phyloP scores from a whole-genome alignment of 2,888 invertebrate genomes.

The Gnatocerus cornutus region DNA sequence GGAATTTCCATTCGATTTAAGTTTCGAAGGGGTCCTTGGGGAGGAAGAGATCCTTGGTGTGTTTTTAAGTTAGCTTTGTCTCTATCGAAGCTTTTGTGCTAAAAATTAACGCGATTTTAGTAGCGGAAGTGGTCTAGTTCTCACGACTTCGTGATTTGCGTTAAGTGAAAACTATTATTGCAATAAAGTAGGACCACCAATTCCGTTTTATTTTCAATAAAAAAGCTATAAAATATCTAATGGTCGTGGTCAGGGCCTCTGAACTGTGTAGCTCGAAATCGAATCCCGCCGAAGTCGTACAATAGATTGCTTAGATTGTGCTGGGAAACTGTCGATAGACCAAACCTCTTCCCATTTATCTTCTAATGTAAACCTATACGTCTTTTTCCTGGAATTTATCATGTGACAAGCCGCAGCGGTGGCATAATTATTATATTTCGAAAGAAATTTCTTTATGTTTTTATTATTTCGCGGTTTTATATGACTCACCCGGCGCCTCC shows the following conservation, averaged over 20 bases:
- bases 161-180: no score
- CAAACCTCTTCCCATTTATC: slow-evolving; percentile 19
- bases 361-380: slow-evolving; percentile 15
- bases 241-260: slow-evolving; percentile 1
- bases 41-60: slow-evolving; percentile 24
- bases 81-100: no score
- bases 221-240: slow-evolving; percentile 4
- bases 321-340: slow-evolving; percentile 13
- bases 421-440: neutral
- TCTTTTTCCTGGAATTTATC: slow-evolving; percentile 3
- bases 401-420: neutral
- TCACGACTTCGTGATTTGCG: no score
- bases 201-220: slow-evolving; percentile 8
- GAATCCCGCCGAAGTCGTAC: slow-evolving; percentile 20
- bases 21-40: slow-evolving; percentile 7
- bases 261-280: slow-evolving; percentile 1
- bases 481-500: slow-evolving; percentile 26
- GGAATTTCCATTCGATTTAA: slow-evolving; percentile 30
- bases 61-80: slow-evolving; percentile 1
- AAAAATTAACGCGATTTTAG: no score
- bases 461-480: neutral
- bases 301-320: slow-evolving; percentile 10
- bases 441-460: neutral
- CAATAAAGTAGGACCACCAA: no score
- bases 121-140: no score